Evolutionary conservation across 2,797 vertebrate genomes (phyloP).

Genomic region (Sebastes miniatus): DNA sequence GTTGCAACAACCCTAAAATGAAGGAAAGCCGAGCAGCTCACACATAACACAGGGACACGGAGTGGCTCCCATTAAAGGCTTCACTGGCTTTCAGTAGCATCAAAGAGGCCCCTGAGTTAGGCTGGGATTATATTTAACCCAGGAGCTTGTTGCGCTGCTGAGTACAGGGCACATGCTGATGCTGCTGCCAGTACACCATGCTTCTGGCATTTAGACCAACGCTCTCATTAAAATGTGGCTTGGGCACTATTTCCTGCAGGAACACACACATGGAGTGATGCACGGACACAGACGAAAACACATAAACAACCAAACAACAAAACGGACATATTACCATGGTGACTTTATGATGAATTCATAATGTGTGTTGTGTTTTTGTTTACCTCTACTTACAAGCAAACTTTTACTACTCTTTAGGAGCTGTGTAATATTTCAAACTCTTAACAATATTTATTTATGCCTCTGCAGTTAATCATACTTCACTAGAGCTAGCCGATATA

Average conservation of each 20-base stretch:
- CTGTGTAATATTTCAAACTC: not conserved
- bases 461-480: not conserved
- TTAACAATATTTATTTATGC: not conserved
- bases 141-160: slow-evolving; percentile 59
- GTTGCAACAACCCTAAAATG: slow-evolving; percentile 52
- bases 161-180: slow-evolving; percentile 57
- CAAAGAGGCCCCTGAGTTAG: slow-evolving; percentile 79
- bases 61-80: slow-evolving; percentile 81
- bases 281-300: slow-evolving; percentile 30
- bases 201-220: slow-evolving; percentile 64
- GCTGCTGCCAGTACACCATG: slow-evolving; percentile 55
- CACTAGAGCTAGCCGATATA: not conserved
- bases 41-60: slow-evolving; percentile 60
- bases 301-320: slow-evolving; percentile 34
- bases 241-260: slow-evolving; percentile 49
- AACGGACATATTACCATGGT: not conserved
- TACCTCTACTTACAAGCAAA: too few relatives aligned
- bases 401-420: not conserved
- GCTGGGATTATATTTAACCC: slow-evolving; percentile 81
- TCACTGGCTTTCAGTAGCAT: slow-evolving; percentile 80
- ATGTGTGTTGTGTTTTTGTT: not conserved
- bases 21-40: slow-evolving; percentile 47
- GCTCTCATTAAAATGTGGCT: slow-evolving; percentile 68
- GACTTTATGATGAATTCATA: not conserved
- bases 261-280: slow-evolving; percentile 53